phyloP scores from a whole-genome alignment of 2,113 vertebrate genomes.

The Syngnathus floridae region DNA sequence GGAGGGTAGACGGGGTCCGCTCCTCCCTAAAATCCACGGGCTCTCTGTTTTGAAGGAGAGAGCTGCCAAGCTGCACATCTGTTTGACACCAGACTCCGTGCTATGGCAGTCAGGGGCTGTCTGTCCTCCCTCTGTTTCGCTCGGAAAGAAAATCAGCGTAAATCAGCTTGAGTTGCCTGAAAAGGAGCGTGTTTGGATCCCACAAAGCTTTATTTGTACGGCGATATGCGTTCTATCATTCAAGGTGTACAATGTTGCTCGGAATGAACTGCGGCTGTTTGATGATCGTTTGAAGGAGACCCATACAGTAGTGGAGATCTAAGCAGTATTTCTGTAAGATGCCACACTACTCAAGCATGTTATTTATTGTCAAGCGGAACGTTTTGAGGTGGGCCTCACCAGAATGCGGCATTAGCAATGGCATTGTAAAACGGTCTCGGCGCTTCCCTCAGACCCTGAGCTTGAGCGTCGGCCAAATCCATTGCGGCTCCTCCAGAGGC shows the following conservation, averaged over 20 bases:
- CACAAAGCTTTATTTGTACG: neutral
- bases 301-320: neutral
- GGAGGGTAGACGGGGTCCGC: conserved; percentile 36
- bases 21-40: conserved; percentile 51
- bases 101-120: conserved; percentile 61
- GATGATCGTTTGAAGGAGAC: too few species aligned
- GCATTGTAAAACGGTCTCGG: conserved; percentile 30
- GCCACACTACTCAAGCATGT: neutral
- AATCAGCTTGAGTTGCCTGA: neutral
- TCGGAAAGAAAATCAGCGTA: conserved; percentile 10
- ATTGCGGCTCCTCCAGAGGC: conserved; percentile 54
- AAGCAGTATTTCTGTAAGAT: neutral
- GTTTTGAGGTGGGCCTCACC: neutral
- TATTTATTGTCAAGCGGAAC: neutral
- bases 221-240: too few species aligned
- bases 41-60: conserved; percentile 53
- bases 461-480: conserved; percentile 60
- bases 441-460: conserved; percentile 33
- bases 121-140: conserved; percentile 35
- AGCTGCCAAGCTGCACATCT: conserved; percentile 69
- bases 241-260: too few species aligned
- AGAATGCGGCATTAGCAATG: conserved; percentile 12
- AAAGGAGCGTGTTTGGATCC: neutral
- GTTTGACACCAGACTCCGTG: conserved; percentile 68
- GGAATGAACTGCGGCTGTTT: too few species aligned